These are phyloP conservation scores for Diacarnus erythraeanus DNA, from an alignment of 37 sponge, comb jelly and placozoan genomes.

Conservation along the genomic window DNA sequence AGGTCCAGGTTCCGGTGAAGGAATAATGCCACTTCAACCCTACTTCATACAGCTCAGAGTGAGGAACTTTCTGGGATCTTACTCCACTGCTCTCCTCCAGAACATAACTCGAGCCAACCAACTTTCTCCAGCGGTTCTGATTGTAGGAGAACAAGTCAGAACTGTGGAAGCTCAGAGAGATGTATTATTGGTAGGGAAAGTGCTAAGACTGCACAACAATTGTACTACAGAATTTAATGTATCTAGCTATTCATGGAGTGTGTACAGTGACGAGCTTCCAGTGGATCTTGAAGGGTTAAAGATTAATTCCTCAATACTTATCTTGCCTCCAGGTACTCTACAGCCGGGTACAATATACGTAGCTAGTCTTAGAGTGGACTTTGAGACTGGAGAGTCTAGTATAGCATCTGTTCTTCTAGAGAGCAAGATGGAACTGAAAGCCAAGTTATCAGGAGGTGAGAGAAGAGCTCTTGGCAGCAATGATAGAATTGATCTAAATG, in stretches of 20 bases:
- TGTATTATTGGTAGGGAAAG: conserved; percentile 12
- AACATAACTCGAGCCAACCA: neutral
- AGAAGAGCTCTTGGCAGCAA: neutral
- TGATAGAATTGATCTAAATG: conserved; percentile 24
- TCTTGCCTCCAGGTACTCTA: conserved; percentile 30
- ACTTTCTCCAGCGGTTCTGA: conserved; percentile 4
- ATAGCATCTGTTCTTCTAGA: neutral
- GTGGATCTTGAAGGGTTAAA: conserved; percentile 9
- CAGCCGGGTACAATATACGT: conserved; percentile 3
- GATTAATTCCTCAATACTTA: conserved; percentile 10
- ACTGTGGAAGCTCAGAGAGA: conserved; percentile 1
- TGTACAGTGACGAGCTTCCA: neutral
- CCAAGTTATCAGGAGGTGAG: conserved; percentile 20
- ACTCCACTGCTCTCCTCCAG: neutral
- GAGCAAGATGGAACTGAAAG: neutral
- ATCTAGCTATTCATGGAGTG: conserved; percentile 6
- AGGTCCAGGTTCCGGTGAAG: neutral
- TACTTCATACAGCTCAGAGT: conserved; percentile 40
- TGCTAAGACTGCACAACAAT: neutral
- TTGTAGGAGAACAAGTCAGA: conserved; percentile 18
- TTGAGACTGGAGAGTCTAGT: neutral
- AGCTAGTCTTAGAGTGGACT: conserved; percentile 12
- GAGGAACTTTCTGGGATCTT: conserved; percentile 45
- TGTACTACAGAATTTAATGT: neutral
- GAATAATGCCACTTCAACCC: neutral